Evolutionary conservation across 1,140 invertebrate genomes (phyloP), one percentile per base, ranked within the genome.

Genomic region (Physella acuta): DNA sequence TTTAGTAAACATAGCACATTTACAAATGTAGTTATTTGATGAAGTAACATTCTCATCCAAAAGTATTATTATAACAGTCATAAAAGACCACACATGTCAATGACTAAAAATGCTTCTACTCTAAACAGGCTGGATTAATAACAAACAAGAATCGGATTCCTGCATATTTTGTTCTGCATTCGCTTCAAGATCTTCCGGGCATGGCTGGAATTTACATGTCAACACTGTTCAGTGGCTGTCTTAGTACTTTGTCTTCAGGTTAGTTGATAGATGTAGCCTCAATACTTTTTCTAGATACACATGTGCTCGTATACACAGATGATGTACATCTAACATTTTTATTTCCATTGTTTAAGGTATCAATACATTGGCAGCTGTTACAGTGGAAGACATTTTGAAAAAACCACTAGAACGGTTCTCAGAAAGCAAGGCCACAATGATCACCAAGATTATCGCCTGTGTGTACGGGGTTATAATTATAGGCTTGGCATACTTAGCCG

Each of bases 311-410:
- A n/a, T n/a, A n/a, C n/a, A n/a, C n/a, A n/a, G n/a, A n/a, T n/a
- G n/a, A n/a, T n/a, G n/a, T n/a, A n/a, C n/a, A n/a, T n/a, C n/a
- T n/a, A n/a, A n/a, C n/a, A n/a, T n/a, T n/a, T n/a, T n/a, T n/a
- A n/a, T n/a, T n/a, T n/a, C n/a, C n/a, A n/a, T n/a, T n/a, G n/a
- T 24, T 60, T 2, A 28, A 55, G 63, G 63, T 28, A 66, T 66
- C 53, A 97, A 96, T 80, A 94, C 94, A 0, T 83, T 97, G 63
- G 91, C 94, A 0, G 94, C 94, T 0, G 92, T 96, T 14, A 92
- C 92, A 1, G 90, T 93, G 76, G 91, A 96, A 84, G 94, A 97
- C 84, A 88, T 95, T 58, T 83, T 94, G 0, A 88, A 88, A 44
- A 89, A 89, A 44, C 88, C 91, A 31, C 88, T 89, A 17, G 88